phyloP scores from a whole-genome alignment of 2,113 vertebrate genomes.

The Zapus hudsonius region DNA sequence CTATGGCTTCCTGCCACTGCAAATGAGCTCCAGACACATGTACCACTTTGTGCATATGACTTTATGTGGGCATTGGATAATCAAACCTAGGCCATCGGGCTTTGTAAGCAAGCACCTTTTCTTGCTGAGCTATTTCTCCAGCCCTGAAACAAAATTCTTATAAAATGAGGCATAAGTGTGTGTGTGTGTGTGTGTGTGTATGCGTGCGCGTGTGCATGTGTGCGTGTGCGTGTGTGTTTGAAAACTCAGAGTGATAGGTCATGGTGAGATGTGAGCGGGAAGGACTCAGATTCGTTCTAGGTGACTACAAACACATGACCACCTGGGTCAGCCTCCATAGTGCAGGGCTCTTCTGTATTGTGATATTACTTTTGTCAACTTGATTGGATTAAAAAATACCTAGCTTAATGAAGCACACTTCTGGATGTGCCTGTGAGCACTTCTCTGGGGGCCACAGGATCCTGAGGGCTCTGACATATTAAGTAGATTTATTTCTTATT shows the following conservation, averaged over 20 bases:
- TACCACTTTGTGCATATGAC: too few relatives aligned
- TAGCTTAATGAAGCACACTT: background rate
- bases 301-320: background rate
- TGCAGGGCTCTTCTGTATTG: background rate
- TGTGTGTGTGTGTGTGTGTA: too few relatives aligned
- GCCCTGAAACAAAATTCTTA: background rate
- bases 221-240: too few relatives aligned
- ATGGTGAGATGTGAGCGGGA: background rate
- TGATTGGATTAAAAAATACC: background rate
- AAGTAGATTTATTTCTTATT: background rate
- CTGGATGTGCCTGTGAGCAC: background rate
- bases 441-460: background rate
- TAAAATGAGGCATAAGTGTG: background rate
- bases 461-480: too few relatives aligned
- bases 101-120: too few relatives aligned
- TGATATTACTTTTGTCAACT: background rate
- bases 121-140: too few relatives aligned
- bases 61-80: too few relatives aligned
- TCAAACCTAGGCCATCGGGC: too few relatives aligned
- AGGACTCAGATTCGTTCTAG: background rate
- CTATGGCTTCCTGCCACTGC: too few relatives aligned
- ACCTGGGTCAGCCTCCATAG: rapidly evolving
- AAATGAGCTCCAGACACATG: too few relatives aligned
- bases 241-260: too few relatives aligned
- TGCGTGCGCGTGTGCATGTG: too few relatives aligned